Base-by-base conservation (phyloP, 2,888 invertebrate species). In the Eudasyphora cyanicolor region DNA sequence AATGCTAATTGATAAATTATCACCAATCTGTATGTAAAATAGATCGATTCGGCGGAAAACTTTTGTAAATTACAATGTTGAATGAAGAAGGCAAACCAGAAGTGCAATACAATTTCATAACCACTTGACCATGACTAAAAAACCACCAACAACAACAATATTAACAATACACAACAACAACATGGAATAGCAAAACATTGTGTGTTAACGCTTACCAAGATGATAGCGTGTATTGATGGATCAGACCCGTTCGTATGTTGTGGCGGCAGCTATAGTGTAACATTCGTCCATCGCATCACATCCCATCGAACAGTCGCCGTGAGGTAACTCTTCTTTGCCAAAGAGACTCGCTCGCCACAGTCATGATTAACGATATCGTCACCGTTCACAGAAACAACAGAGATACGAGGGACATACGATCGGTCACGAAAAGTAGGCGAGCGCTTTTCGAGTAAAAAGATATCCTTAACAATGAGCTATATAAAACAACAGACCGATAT, bases 61-160 rank as follows among this genome's bases (percentile, higher is more conserved):
- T 57, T 29, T 42, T 71, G 17, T 29, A 62, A 54, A 76, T 32
- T 45, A 51, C 71, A 45, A 17, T 70, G 69, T 79, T 42, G 42
- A 42, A 42, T 42, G 67, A 67, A 71, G 42, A 35, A 57, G 49
- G 32, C 3, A 71, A 80, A 80, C 54, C 38, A 67, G 54, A 77
- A 69, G 51, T 57, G 29, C 62, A 69, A 74, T 60, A 38, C 17
- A 74, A 62, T 76, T 76, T 76, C 57, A 79, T 88, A 87, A 82
- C 86, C 87, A 89, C 86, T 88, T 88, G 88, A 88, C 88, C 89
- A 85, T 89, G 88, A 87, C 89, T 87, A 86, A 86, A 87, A 86
- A 67, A 51, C 3, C 7, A 45, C 17, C 45, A 42, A 80, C 51
- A 54, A 57, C 32, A 62, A 38, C n/a, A 5, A 51, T 3, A 70